A percentile compares a stretch with the other conserved stretches of the same genome.
Conservation (phyloP, 2,113 vertebrate species). For the Loxodonta africana region DNA sequence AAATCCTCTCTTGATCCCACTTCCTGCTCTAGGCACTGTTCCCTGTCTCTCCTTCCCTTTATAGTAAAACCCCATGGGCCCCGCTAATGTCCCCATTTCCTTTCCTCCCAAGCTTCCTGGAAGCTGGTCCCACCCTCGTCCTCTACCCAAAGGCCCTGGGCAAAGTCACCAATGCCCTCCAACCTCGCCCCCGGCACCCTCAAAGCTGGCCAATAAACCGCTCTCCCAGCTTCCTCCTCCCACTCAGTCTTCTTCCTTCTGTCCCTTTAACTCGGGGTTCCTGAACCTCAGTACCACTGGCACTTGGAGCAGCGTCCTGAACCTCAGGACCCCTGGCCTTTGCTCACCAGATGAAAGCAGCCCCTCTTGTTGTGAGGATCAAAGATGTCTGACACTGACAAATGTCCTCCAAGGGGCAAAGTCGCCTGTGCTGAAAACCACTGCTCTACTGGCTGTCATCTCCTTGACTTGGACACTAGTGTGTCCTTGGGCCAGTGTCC, state of each 20-base stretch:
- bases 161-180: neutral
- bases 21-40: neutral
- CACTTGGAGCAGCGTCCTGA: too few relatives aligned
- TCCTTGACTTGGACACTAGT: neutral
- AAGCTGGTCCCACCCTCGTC: fast-evolving
- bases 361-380: too few relatives aligned
- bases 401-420: fast-evolving
- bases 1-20: neutral
- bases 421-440: neutral
- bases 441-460: neutral
- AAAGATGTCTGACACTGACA: neutral
- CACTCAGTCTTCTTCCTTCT: neutral
- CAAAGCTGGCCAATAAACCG: neutral
- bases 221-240: neutral
- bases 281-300: too few relatives aligned
- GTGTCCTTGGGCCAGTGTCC: neutral
- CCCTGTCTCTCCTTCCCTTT: neutral
- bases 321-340: neutral
- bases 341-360: neutral
- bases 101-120: neutral
- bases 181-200: neutral
- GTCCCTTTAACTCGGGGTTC: neutral
- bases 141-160: fast-evolving
- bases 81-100: neutral
- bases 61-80: fast-evolving